Base-by-base conservation (phyloP, 2,797 vertebrate species). In the Tympanoctomys barrerae region DNA sequence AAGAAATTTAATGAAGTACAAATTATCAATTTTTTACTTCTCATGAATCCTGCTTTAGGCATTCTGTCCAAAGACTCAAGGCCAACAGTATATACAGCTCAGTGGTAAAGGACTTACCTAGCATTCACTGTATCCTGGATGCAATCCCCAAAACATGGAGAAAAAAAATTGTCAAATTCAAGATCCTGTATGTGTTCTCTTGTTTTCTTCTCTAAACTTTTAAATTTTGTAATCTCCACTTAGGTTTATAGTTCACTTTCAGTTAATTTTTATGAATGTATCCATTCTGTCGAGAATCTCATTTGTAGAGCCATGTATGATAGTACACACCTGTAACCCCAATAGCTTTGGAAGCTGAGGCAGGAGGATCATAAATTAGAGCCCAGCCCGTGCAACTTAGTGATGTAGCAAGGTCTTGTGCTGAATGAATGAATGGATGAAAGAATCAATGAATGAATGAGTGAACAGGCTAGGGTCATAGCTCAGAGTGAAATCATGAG, bases 1-100 rank as follows among this genome's bases (percentile, higher is more conserved):
- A 93, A 78, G 16, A 52, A 52, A 52, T 42, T 85, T 31, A 96
- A 68, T 88, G 61, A 42, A 81, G 10, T 84, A 61, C 16, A 87
- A 16, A 70, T 61, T 52, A 42, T 39, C 24, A 61, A 21, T 87
- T 81, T 90, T 82, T 90, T 86, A 42, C 57, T 84, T 62, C 33
- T 77, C 42, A 18, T 70, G 24, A 59, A 66, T 61, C 52, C 19
- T 89, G n/a, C 80, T 94, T 39, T 75, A 75, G 26, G 46, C 8
- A 11, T 86, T 91, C 26, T 87, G 79, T 59, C 64, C 89, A 86
- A 87, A 78, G 19, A 36, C 36, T 61, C 57, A 42, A 64, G 59
- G 59, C 81, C 62, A 28, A 18, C 5, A 12, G 16, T 31, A 18
- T 46, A 18, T 57, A 57, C 54, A 84, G 39, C 18, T 46, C 39